These are phyloP conservation scores for Xenopus petersii DNA, from an alignment of 2,797 vertebrate genomes.

Conservation along the genomic window DNA sequence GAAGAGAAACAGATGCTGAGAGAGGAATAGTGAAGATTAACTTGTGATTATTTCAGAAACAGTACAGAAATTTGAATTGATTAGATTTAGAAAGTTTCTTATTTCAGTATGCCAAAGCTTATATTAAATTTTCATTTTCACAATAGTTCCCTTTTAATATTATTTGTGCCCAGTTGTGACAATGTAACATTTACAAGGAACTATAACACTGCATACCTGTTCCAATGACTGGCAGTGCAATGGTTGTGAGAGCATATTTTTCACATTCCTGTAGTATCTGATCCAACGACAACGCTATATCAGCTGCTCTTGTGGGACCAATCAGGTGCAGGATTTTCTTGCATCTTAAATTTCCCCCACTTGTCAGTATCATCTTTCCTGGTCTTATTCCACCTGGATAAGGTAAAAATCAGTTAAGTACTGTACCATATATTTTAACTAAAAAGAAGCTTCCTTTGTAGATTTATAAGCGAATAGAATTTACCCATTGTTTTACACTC, in stretches of 20 bases:
- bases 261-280: conserved; percentile 15
- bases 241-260: neutral
- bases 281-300: conserved; percentile 10
- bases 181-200: no score
- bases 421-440: neutral
- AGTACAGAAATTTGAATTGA: no score
- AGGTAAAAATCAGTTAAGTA: neutral
- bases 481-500: no score
- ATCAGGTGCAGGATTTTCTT: conserved; percentile 29
- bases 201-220: conserved; percentile 7
- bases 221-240: conserved; percentile 34
- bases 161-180: no score
- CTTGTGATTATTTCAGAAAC: no score
- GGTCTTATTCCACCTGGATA: neutral
- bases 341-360: conserved; percentile 23
- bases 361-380: conserved; percentile 13
- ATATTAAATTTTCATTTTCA: no score
- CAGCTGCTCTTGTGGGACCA: neutral
- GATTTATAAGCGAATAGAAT: no score
- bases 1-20: no score
- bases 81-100: no score
- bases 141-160: no score
- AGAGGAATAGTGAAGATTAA: no score
- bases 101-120: no score
- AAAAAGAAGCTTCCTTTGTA: neutral